phyloP scores from a whole-genome alignment of 2,888 invertebrate genomes.

The Corbicula japonica region DNA sequence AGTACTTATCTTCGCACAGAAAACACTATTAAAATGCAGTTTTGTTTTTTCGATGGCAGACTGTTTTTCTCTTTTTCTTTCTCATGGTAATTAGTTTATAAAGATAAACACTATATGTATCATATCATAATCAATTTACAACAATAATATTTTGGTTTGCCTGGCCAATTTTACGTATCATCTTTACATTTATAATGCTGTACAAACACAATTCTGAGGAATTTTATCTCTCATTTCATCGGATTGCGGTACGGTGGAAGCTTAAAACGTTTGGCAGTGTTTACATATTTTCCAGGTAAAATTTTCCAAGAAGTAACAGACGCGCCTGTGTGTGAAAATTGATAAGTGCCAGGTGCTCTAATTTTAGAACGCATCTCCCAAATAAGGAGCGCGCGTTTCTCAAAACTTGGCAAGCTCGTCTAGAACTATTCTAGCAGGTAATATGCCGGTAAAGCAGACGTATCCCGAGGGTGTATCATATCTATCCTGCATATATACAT shows the following conservation, averaged over 20 bases:
- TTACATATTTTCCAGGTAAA: constrained; percentile 24
- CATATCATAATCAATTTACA: no score
- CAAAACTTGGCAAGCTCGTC: constrained; percentile 35
- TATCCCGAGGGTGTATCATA: constrained; percentile 1
- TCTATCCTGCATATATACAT: constrained; percentile 7
- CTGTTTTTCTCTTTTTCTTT: no score
- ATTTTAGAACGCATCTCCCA: constrained; percentile 51
- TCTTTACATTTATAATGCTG: no score
- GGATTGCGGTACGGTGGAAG: neutral
- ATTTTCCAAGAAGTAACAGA: constrained; percentile 6
- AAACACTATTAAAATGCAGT: no score
- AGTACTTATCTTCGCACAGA: no score
- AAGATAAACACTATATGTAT: no score
- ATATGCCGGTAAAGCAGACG: constrained; percentile 8
- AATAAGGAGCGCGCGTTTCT: constrained; percentile 55
- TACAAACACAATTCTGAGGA: no score
- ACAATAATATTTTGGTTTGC: no score
- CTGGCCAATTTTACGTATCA: no score
- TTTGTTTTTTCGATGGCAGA: no score
- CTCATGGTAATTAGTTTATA: no score
- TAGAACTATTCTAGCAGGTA: constrained; percentile 16
- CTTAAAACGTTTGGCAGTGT: constrained; percentile 31
- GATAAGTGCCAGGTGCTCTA: constrained; percentile 40
- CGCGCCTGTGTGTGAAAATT: constrained; percentile 22
- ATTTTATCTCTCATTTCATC: constrained; percentile 31